A percentile compares a stretch with the other conserved stretches of the same genome.
phyloP scores from a whole-genome alignment of 2,888 invertebrate genomes.

The Limulus polyphemus region DNA sequence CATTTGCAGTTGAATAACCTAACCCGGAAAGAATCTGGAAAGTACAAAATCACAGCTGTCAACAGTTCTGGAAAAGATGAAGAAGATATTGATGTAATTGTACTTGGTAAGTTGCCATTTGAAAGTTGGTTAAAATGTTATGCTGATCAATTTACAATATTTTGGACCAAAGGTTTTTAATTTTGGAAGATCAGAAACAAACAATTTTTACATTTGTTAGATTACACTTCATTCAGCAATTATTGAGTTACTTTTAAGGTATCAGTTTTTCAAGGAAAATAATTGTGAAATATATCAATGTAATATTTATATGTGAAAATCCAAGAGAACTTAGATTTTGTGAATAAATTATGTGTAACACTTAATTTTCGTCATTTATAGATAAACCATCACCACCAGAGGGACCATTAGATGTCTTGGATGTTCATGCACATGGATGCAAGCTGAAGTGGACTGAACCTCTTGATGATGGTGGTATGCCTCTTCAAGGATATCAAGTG shows the following conservation, averaged over 20 bases:
- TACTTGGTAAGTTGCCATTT: constrained; percentile 44
- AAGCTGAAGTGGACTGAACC: constrained; percentile 86
- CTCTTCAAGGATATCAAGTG: constrained; percentile 79
- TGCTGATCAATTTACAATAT: no score
- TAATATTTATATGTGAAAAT: no score
- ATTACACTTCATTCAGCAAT: no score
- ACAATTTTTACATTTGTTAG: no score
- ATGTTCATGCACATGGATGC: constrained; percentile 82
- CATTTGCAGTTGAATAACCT: constrained; percentile 74
- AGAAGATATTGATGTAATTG: constrained; percentile 76
- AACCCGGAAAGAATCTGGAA: constrained; percentile 67
- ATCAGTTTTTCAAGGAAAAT: no score
- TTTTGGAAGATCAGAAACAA: no score
- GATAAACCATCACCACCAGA: constrained; percentile 41
- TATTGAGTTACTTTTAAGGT: no score
- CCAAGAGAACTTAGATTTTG: no score
- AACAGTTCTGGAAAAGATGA: constrained; percentile 87
- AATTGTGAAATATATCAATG: no score
- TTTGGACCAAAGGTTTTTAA: no score
- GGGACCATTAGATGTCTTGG: constrained; percentile 75
- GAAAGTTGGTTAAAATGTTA: no score
- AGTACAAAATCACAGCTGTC: constrained; percentile 74
- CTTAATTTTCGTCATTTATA: not conserved
- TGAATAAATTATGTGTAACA: no score
- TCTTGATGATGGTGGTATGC: constrained; percentile 87